Evolutionary conservation across 1,140 invertebrate species (phyloP), one percentile per base, ranked within the genome.

Genomic region (Lucilia sericata): DNA sequence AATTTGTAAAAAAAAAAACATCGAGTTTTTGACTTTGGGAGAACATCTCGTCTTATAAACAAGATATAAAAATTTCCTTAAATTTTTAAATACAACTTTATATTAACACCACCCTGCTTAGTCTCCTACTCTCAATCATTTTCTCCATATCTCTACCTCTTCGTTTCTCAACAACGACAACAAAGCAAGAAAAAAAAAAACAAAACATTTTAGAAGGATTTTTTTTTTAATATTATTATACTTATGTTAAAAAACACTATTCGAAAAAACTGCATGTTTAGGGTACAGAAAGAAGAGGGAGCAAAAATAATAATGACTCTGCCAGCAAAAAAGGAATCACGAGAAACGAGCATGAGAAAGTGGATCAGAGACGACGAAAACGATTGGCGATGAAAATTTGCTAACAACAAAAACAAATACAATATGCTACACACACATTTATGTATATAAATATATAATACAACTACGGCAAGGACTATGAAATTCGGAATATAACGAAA

Each of bases 361-460:
- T 25, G 55, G 65, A 25, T 3, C 65, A 19, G 7, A 70, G 42
- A 49, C 75, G 75, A 81, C 13, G 17, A 81, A 81, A 34, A 60
- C 19, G 47, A 60, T 82, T 82, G 80, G 55, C 81, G 34, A 65
- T 70, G 21, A 21, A 34, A 42, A 82, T 82, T 60, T 60, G n/a
- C 34, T 65, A 65, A 70, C 30, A 82, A 82, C 81, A 82, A 82
- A 82, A 82, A 82, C 7, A 36, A 55, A 60, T 82, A 78, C 55
- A 30, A 30, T 30, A 60, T 60, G 14, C 55, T 82, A 30, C 25
- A 30, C 25, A 30, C 25, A 30, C 30, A 17, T 82, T 34, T 82
- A 4, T 70, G 34, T 70, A 70, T 65, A 30, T 14, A 60, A 10
- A 17, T 19, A 70, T 12, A 65, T 19, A 36, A 2, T 65, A 3